These are phyloP conservation scores for Dendrophyllia cribrosa DNA, from an alignment of 64 coral and sea anemone species.

Conservation along the genomic window DNA sequence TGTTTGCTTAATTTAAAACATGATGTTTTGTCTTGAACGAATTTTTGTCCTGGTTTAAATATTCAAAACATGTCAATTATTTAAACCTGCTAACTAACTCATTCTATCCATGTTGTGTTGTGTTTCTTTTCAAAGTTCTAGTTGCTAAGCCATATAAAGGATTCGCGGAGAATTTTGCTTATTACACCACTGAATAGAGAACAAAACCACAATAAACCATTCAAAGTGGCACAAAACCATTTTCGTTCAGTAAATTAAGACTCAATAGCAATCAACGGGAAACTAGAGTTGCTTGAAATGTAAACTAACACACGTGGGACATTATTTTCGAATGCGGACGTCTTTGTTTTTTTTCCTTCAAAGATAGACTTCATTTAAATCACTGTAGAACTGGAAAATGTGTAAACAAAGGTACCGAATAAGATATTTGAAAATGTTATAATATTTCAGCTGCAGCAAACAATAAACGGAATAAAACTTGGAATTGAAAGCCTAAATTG, in stretches of 20 bases:
- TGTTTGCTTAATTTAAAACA: neutral
- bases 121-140: neutral
- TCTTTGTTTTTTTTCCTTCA: neutral
- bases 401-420: conserved; percentile 13
- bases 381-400: neutral
- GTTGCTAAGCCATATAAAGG: conserved; percentile 17
- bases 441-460: conserved; percentile 18
- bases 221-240: conserved; percentile 8
- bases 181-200: neutral
- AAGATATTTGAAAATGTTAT: neutral
- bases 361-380: neutral
- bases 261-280: neutral
- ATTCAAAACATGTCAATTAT: conserved; percentile 16
- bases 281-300: neutral
- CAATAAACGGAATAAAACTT: neutral
- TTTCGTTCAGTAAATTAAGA: neutral
- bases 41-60: neutral
- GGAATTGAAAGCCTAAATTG: neutral
- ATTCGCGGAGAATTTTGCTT: conserved; percentile 28
- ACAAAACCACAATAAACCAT: neutral
- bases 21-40: neutral
- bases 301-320: neutral
- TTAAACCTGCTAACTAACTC: neutral
- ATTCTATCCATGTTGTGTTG: neutral
- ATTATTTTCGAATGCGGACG: neutral